Evolutionary conservation across 1,140 invertebrate genomes (phyloP), one percentile per base, ranked within the genome.

Genomic region (Thereuonema tuberculata): DNA sequence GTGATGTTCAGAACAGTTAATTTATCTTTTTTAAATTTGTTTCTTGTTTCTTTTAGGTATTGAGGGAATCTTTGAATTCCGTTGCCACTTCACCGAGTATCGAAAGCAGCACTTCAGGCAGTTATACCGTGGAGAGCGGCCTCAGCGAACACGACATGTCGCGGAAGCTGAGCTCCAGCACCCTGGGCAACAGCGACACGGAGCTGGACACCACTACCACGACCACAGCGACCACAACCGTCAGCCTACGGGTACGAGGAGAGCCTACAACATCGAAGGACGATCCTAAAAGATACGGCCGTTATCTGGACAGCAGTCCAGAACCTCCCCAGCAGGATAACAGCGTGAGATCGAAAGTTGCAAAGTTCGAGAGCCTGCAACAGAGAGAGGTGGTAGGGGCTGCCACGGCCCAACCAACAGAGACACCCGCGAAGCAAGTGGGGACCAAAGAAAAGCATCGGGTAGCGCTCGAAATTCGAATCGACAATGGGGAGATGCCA

Each of bases 61-160:
- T 55, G 21, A 3, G 53, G 14, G 53, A 55, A 55, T 55, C 53
- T 28, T 3, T 55, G 25, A 26, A 14, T 27, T 55, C 53, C 5
- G 53, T 55, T 3, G 50, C 53, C 20, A 63, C n/a, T 26, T 47
- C 43, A 26, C 58, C 43, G 60, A 65, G 23, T 28, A 60, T 60
- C 5, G 68, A 71, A 59, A 79, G 78, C 62, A 80, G 78, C 58
- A 80, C 77, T 62, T 79, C 76, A 12, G 78, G 78, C n/a, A 79
- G 78, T 48, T 67, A 65, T 49, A 61, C 76, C 62, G 48, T 66
- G 17, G 77, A 75, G 63, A 71, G 78, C 53, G 72, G 70, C 71
- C 66, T 75, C 71, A 64, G 62, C 25, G 67, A 65, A 46, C 27
- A 56, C 14, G 58, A 59, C 25, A 3, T 23, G 5, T 53, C 53